These are phyloP conservation scores for Slavum lentiscoides DNA, from an alignment of 2,888 invertebrate species.

Conservation along the genomic window DNA sequence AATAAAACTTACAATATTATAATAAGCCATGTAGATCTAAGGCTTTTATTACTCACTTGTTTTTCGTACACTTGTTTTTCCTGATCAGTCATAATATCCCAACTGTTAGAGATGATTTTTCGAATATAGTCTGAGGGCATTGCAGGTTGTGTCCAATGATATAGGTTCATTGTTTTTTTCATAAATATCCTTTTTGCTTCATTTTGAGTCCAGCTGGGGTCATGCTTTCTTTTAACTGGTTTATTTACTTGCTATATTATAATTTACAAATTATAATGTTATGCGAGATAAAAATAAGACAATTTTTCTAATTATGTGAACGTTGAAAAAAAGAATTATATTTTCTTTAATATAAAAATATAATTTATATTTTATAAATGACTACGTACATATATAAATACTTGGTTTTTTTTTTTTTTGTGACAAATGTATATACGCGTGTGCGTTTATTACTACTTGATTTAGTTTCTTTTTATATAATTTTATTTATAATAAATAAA, in stretches of 20 bases:
- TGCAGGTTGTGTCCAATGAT: slow-evolving; percentile 43
- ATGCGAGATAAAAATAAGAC: neutral
- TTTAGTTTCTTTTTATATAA: too few relatives aligned
- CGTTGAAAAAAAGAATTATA: too few relatives aligned
- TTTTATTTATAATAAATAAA: neutral
- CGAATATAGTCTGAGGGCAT: slow-evolving; percentile 19
- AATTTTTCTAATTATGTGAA: too few relatives aligned
- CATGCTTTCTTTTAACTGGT: slow-evolving; percentile 9
- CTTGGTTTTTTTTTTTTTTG: too few relatives aligned
- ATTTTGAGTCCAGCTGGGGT: slow-evolving; percentile 21
- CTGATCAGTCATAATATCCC: too few relatives aligned
- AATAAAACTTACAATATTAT: too few relatives aligned
- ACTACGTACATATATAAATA: too few relatives aligned
- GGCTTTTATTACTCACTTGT: slow-evolving; percentile 27
- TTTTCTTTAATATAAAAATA: too few relatives aligned
- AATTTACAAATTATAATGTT: neutral
- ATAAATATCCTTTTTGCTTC: slow-evolving; percentile 43
- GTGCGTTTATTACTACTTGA: too few relatives aligned
- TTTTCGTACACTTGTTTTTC: too few relatives aligned
- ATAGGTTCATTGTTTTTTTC: slow-evolving; percentile 44
- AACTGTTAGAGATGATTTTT: too few relatives aligned
- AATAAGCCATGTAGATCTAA: neutral
- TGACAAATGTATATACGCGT: too few relatives aligned
- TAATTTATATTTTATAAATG: neutral
- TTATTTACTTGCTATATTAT: slow-evolving; percentile 8